Evolutionary conservation across 2,113 vertebrate genomes (phyloP).

Genomic region (Tonatia bakeri): DNA sequence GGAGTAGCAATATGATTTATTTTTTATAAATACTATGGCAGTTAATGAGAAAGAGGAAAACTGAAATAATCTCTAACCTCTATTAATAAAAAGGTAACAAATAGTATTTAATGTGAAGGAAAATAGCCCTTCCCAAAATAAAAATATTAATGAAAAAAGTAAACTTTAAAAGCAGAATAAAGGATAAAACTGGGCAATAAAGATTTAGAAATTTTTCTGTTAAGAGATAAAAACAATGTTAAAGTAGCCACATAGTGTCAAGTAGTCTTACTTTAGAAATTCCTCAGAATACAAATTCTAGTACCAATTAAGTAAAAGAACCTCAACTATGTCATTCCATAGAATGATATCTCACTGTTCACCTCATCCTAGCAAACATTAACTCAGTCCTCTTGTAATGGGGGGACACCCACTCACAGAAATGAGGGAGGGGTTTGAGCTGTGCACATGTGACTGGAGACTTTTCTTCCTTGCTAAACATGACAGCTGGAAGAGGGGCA

Average conservation of each 20-base stretch:
- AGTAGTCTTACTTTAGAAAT: neutral
- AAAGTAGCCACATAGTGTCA: neutral
- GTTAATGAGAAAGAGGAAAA: neutral
- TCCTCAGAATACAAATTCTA: neutral
- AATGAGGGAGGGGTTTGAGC: too few species aligned
- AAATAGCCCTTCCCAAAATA: neutral
- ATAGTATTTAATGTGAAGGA: neutral
- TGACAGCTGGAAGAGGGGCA: too few species aligned
- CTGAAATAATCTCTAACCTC: neutral
- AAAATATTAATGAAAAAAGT: neutral
- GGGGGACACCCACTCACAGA: too few species aligned
- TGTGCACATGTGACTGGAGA: too few species aligned
- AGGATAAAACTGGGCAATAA: neutral
- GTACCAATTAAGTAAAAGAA: neutral
- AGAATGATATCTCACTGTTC: neutral
- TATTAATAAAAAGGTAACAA: neutral
- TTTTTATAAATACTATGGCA: neutral
- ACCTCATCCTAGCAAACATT: neutral
- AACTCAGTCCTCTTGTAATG: too few species aligned
- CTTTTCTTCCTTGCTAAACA: too few species aligned
- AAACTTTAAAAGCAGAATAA: neutral
- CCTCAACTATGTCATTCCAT: neutral
- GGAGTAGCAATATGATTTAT: neutral
- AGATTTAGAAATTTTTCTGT: neutral
- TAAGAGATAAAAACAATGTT: neutral